Conservation (phyloP, 2,113 vertebrate genomes). For the Chionodraco myersi region DNA sequence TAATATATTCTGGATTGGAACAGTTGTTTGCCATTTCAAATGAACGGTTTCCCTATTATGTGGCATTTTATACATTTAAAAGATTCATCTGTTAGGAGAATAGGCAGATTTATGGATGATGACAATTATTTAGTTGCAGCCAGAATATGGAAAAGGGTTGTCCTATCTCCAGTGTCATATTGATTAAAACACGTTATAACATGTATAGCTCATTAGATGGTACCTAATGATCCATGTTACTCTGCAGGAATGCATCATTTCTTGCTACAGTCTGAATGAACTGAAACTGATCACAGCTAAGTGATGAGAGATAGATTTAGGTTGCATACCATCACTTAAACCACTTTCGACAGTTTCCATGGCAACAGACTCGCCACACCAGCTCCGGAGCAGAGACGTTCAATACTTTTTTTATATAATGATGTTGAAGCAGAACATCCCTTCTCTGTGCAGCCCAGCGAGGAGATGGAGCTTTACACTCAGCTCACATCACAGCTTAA, state of each 20-base stretch:
- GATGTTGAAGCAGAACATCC: not conserved
- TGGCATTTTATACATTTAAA: not conserved
- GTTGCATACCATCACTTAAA: not conserved
- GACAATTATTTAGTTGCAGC: not conserved
- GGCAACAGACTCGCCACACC: constrained; percentile 43
- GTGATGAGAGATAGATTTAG: not conserved
- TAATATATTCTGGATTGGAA: too few species aligned
- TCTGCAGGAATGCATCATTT: not conserved
- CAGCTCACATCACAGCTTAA: not conserved
- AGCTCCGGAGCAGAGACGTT: not conserved
- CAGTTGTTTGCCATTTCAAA: too few species aligned
- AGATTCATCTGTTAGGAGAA: not conserved
- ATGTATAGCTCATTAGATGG: not conserved
- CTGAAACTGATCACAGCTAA: not conserved
- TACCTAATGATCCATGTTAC: not conserved
- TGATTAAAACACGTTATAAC: not conserved
- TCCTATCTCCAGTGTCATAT: not conserved
- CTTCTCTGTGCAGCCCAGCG: not conserved
- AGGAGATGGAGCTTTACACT: too few species aligned
- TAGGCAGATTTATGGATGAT: not conserved
- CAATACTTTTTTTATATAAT: not conserved
- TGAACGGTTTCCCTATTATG: not conserved
- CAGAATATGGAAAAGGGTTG: not conserved
- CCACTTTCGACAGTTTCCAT: constrained; percentile 25
- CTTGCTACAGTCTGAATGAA: not conserved